phyloP scores from a whole-genome alignment of 2,888 invertebrate species.

The Saturnia japonica region DNA sequence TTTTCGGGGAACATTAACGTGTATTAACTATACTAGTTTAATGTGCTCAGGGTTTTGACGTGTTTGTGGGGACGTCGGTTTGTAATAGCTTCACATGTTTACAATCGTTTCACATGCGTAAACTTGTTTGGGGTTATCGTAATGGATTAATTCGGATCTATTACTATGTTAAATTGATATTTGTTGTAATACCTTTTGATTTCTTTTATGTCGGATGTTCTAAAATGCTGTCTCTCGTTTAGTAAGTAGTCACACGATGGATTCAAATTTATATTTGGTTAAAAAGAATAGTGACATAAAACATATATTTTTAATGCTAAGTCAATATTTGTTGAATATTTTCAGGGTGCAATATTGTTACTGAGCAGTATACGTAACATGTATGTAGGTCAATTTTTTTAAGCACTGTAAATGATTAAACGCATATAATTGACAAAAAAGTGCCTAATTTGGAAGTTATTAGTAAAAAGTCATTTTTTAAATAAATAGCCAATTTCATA shows the following conservation, averaged over 20 bases:
- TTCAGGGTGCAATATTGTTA: neutral
- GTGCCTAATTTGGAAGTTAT: neutral
- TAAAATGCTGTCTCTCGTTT: neutral
- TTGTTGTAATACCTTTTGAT: neutral
- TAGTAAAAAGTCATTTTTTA: neutral
- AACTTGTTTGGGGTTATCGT: neutral
- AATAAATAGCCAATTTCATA: neutral
- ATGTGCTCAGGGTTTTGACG: neutral
- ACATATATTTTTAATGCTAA: neutral
- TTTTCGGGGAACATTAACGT: conserved; percentile 4
- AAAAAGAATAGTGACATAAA: neutral
- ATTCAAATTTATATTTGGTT: neutral
- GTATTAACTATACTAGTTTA: neutral
- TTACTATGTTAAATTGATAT: neutral
- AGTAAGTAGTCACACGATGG: neutral
- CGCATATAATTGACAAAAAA: neutral
- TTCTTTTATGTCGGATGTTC: neutral
- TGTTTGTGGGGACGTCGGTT: neutral
- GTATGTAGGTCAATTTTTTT: too few relatives aligned
- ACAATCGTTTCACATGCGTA: neutral
- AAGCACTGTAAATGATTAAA: neutral
- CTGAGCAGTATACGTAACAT: too few relatives aligned
- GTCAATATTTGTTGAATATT: neutral
- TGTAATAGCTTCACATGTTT: neutral
- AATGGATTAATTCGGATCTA: neutral